These are phyloP conservation scores for Antechinus flavipes DNA, from an alignment of 2,113 vertebrate genomes.

Conservation along the genomic window DNA sequence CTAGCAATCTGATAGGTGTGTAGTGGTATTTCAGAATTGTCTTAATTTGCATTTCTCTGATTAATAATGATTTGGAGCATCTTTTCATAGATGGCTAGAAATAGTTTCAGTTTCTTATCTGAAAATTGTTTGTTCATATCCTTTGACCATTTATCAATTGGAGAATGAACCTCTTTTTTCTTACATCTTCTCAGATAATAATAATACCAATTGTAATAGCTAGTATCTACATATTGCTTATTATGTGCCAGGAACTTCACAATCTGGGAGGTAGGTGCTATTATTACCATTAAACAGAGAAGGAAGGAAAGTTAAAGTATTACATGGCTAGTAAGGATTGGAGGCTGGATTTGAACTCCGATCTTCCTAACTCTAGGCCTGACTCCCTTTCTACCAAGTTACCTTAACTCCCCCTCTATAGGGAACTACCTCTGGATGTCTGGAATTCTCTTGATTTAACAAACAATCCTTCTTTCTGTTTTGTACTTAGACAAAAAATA, in stretches of 20 bases:
- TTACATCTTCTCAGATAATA: conserved; percentile 39
- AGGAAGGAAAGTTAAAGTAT: neutral
- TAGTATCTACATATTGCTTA: neutral
- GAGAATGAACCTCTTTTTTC: too few relatives aligned
- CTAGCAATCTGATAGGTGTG: too few relatives aligned
- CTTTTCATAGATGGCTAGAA: too few relatives aligned
- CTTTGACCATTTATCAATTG: too few relatives aligned
- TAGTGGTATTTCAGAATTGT: too few relatives aligned
- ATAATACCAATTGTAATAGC: conserved; percentile 36
- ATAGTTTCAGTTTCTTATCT: too few relatives aligned
- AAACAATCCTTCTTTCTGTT: neutral
- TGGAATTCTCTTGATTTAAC: neutral
- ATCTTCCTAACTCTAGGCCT: neutral
- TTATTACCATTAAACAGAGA: neutral
- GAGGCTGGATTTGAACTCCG: neutral
- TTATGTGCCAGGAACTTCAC: neutral
- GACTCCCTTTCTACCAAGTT: neutral
- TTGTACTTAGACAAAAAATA: conserved; percentile 58
- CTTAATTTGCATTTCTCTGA: too few relatives aligned
- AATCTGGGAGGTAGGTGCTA: neutral
- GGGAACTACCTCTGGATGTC: neutral
- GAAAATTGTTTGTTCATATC: too few relatives aligned
- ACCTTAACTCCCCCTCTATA: neutral
- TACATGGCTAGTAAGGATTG: neutral
- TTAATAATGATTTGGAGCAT: too few relatives aligned